Base-by-base conservation (phyloP, 2,888 invertebrate genomes). In the Rhingia campestris region DNA sequence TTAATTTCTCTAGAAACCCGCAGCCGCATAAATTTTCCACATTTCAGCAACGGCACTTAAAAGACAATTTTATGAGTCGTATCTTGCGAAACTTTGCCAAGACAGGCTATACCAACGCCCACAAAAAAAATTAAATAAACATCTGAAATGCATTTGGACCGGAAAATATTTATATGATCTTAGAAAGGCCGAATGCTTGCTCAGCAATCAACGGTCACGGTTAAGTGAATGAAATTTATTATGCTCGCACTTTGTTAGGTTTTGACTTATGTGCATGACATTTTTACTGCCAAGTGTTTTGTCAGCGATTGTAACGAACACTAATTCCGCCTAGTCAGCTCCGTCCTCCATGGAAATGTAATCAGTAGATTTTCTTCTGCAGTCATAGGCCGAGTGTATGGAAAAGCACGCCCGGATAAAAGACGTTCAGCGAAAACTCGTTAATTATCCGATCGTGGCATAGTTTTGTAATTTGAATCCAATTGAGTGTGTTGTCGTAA, bases 141-240 rank as follows among this genome's bases (percentile, higher is more conserved):
- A 74, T 82, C 74, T 81, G 74, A 74, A 81, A 74, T 43, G 61
- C 80, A 79, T 82, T 82, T 77, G 51, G 81, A 73, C 77, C 81
- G 81, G 67, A 69, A 69, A 82, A 82, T 82, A 79, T 82, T 79
- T 79, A 73, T 67, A 32, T 14, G 72, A 79, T 82, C 67, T 58
- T 43, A 47, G 39, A 32, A 43, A 72, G 39, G 33, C 58, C 47
- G 70, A 76, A 64, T 59, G 45, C 59, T 45, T 64, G 67, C 33
- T 73, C 66, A 59, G 72, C 41, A 72, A 82, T 82, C 77, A 82
- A 56, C 82, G 73, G 79, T 79, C 73, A 82, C 73, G 79, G 82
- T 59, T 82, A 82, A 82, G 64, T 74, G 63, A 82, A 56, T 74
- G 32, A 74, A 79, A 82, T 82, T 82, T 82, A 82, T 79, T 74